Evolutionary conservation across 30 jellyfish, hydroid and myxozoan species (phyloP).

Genomic region (Aurelia aurita complex sp. Pacific): DNA sequence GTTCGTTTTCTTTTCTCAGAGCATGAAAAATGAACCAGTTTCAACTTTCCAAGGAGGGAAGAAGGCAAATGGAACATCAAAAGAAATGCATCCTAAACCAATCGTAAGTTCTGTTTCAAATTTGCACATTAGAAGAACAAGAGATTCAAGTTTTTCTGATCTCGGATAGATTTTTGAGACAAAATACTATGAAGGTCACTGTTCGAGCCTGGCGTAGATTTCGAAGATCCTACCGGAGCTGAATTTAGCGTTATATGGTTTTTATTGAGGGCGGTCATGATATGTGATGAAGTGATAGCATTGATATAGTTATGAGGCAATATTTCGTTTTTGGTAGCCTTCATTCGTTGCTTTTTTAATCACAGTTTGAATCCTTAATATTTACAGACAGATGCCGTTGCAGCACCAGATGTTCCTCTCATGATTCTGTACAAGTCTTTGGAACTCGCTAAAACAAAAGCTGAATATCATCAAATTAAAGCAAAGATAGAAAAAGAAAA

Average conservation of each 20-base stretch:
- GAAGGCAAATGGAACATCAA: constrained; percentile 23
- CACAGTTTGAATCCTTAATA: background rate
- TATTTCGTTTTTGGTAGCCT: too few species aligned
- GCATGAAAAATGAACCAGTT: constrained; percentile 58
- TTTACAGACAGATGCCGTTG: constrained; percentile 91
- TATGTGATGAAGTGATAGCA: too few species aligned
- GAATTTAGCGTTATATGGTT: too few species aligned
- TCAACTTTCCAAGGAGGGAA: constrained; percentile 80
- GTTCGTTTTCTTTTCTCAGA: constrained; percentile 21
- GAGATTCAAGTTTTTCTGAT: too few species aligned
- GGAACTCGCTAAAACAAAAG: constrained; percentile 58
- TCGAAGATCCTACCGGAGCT: too few species aligned
- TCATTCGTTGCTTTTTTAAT: too few species aligned
- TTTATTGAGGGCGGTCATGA: too few species aligned
- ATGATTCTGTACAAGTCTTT: constrained; percentile 58
- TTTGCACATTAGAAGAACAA: too few species aligned
- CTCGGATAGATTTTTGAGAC: too few species aligned
- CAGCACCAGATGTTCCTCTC: constrained; percentile 91
- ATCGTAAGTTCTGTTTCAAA: constrained; percentile 27
- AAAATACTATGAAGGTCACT: too few species aligned
- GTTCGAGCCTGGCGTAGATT: too few species aligned
- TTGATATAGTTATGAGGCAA: too few species aligned
- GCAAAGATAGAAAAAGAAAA: constrained; percentile 41
- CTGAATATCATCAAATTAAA: constrained; percentile 32
- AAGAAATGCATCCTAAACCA: constrained; percentile 26